These are phyloP conservation scores for Cryptoprocta ferox DNA, from an alignment of 2,797 vertebrate species.

Conservation along the genomic window DNA sequence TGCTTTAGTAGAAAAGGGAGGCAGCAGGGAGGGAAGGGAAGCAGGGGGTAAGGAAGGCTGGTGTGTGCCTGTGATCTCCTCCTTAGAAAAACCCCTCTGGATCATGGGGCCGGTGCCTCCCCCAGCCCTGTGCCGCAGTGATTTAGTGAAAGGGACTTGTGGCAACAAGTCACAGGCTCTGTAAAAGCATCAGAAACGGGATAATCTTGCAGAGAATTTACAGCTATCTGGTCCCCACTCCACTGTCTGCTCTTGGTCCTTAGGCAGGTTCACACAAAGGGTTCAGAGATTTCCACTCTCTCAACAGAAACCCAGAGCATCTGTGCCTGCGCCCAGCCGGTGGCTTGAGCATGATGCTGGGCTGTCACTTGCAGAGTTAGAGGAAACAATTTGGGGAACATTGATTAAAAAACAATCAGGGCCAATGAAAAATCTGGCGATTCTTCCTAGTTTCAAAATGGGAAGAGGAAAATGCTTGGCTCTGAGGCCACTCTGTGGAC, in stretches of 20 bases:
- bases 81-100: neutral
- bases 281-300: neutral
- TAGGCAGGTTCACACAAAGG: neutral
- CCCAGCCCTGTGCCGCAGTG: fast-evolving
- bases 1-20: neutral
- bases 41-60: neutral
- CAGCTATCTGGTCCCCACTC: neutral
- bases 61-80: neutral
- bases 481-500: neutral
- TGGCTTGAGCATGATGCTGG: neutral
- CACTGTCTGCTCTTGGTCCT: neutral
- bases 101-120: neutral
- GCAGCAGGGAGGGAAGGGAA: neutral
- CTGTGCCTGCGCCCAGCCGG: neutral
- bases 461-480: neutral
- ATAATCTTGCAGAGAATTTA: neutral
- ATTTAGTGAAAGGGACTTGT: neutral
- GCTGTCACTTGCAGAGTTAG: neutral
- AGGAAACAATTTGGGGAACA: neutral
- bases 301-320: neutral
- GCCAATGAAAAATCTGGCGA: neutral
- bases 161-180: neutral
- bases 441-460: neutral
- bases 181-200: neutral
- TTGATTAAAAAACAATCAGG: neutral